Conservation (phyloP, 2,797 vertebrate genomes). For the Rachycentron canadum region DNA sequence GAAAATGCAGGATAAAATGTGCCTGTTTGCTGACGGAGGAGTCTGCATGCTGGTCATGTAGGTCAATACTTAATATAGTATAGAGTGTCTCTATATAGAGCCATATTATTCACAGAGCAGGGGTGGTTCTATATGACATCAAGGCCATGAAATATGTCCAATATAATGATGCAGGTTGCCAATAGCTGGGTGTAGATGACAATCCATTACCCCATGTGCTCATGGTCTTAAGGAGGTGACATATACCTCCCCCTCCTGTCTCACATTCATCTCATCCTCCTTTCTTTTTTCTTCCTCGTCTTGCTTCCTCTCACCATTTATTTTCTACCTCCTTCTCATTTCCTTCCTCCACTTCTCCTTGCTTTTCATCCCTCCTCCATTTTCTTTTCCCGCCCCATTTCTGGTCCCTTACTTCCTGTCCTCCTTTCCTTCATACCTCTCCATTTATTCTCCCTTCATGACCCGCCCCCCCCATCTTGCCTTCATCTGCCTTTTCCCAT, state of each 20-base stretch:
- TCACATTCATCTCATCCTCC: background rate
- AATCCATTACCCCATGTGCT: constrained; percentile 31
- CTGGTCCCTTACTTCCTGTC: background rate
- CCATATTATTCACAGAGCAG: constrained; percentile 1
- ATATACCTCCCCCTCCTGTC: background rate
- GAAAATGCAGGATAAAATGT: background rate
- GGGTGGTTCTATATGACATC: background rate
- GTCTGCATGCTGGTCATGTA: background rate
- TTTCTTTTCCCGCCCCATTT: constrained; percentile 1
- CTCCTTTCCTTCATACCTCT: constrained; percentile 13
- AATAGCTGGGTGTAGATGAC: constrained; percentile 25
- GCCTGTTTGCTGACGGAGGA: background rate
- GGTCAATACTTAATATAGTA: background rate
- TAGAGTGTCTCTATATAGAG: background rate
- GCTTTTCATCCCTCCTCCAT: background rate
- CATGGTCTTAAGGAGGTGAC: constrained; percentile 21
- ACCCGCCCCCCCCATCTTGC: constrained; percentile 1
- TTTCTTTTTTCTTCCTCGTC: background rate
- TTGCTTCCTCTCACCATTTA: background rate
- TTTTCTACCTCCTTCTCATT: background rate
- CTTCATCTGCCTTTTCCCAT: constrained; percentile 1
- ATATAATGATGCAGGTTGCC: constrained; percentile 35
- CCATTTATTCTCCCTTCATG: constrained; percentile 7
- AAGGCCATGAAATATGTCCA: constrained; percentile 35
- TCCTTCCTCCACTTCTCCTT: background rate